A percentile compares a stretch with the other conserved stretches of the same genome.
Evolutionary conservation across 1,140 invertebrate genomes (phyloP).

Genomic region (Polypedilum pembai): DNA sequence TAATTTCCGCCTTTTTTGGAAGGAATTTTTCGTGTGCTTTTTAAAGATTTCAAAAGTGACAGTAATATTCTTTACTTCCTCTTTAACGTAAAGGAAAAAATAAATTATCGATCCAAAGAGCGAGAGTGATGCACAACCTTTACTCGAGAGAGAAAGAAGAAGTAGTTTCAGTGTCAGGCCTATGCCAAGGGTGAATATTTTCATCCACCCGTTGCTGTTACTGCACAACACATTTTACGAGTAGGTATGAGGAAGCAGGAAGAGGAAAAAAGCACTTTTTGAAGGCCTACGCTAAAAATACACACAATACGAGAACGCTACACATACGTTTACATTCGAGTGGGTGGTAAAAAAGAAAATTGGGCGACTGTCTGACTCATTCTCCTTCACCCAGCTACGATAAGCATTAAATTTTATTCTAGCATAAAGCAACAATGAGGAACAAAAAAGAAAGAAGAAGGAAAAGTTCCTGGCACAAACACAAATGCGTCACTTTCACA

Average conservation of each 20-base stretch:
- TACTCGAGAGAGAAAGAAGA: background rate
- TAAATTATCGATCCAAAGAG: background rate
- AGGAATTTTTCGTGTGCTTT: too few relatives aligned
- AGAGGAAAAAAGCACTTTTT: background rate
- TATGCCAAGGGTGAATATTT: slow-evolving; percentile 21
- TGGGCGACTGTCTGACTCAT: slow-evolving; percentile 28
- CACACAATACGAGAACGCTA: background rate
- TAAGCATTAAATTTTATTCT: too few relatives aligned
- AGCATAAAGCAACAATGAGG: too few relatives aligned
- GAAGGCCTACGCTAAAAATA: slow-evolving; percentile 27
- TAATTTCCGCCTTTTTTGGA: background rate
- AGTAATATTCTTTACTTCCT: too few relatives aligned
- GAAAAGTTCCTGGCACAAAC: too few relatives aligned
- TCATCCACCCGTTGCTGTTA: background rate
- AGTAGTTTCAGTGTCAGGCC: slow-evolving; percentile 11
- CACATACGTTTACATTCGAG: background rate
- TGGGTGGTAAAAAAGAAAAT: background rate
- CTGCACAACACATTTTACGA: too few relatives aligned
- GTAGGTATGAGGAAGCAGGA: background rate
- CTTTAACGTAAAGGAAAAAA: background rate
- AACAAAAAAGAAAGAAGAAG: too few relatives aligned
- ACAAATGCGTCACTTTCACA: too few relatives aligned
- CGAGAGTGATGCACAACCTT: background rate
- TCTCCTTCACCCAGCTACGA: background rate
- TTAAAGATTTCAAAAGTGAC: too few relatives aligned